Evolutionary conservation across 2,113 vertebrate species (phyloP), one percentile per base, ranked within the genome.

Genomic region (Gallinago paraguaiae): DNA sequence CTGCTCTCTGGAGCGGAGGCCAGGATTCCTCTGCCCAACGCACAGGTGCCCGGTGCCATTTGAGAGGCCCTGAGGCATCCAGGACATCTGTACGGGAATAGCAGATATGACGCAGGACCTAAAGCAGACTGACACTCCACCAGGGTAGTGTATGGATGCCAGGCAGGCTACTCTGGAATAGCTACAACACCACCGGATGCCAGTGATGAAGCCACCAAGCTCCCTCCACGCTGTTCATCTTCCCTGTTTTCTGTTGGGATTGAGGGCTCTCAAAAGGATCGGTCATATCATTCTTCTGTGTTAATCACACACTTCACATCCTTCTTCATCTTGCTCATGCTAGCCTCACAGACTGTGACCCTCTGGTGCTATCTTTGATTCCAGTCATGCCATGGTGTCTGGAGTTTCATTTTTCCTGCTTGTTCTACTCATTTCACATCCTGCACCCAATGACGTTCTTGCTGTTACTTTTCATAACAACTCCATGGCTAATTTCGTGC

Each of bases 81-180:
- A 56, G 75, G 77, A 71, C 90, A 93, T 84, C 83, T 95, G 93
- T 31, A 82, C 28, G 2, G 74, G 89, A 96, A 96, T 89, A 95
- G 81, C 56, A 96, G 45, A 71, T 75, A 74, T 91, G 91, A 93
- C 48, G 30, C 91, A 95, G 86, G 80, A 84, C 69, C 77, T 88
- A 56, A 86, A 88, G 80, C 67, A 64, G 83, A 71, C 69, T 82
- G 91, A 75, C 80, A 19, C 35, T 60, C 59, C 91, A 78, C 27
- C 39, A 56, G 23, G 33, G 61, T 2, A 50, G 72, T 5, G 10
- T 78, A 64, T 1, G 24, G 53, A 82, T 64, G 77, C 91, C 91
- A 87, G 51, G 30, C 86, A 93, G 83, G 39, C 57, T 41, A n/a
- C 33, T 46, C 37, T 64, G 33, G 61, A 84, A 75, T 9, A 92